Conservation (phyloP, 1,140 invertebrate genomes). For the Heliconius himera region DNA sequence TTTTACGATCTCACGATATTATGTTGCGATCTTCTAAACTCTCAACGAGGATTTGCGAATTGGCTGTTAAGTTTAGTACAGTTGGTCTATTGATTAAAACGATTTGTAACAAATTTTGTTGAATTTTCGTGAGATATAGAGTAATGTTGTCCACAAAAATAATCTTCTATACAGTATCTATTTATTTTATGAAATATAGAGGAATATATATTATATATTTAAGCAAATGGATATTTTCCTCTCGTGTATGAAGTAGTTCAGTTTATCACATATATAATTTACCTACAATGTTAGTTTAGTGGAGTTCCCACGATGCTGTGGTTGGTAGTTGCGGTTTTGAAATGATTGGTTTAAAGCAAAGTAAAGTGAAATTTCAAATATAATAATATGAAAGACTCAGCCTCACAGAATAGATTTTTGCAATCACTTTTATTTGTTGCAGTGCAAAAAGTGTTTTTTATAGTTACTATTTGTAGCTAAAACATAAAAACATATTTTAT, state of each 20-base stretch:
- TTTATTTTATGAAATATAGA: neutral
- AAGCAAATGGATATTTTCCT: neutral
- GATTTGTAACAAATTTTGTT: neutral
- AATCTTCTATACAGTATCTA: no score
- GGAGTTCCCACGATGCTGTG: no score
- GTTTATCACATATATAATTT: neutral
- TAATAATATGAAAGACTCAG: no score
- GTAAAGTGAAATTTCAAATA: no score
- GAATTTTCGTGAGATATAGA: no score
- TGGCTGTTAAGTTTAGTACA: slow-evolving; percentile 6
- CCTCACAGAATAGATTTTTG: neutral
- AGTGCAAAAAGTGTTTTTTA: no score
- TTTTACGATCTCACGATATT: slow-evolving; percentile 46
- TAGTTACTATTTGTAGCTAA: no score
- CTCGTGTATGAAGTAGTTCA: neutral
- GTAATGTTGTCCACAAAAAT: no score
- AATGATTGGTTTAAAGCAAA: no score
- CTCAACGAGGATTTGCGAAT: slow-evolving; percentile 32
- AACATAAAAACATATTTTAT: no score
- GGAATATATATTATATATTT: neutral
- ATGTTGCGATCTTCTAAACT: slow-evolving; percentile 49
- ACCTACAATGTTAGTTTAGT: no score
- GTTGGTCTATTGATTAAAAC: neutral
- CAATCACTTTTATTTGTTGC: neutral
- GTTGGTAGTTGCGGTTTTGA: no score